Base-by-base conservation (phyloP, 2,113 vertebrate species). In the Tauraco erythrolophus region DNA sequence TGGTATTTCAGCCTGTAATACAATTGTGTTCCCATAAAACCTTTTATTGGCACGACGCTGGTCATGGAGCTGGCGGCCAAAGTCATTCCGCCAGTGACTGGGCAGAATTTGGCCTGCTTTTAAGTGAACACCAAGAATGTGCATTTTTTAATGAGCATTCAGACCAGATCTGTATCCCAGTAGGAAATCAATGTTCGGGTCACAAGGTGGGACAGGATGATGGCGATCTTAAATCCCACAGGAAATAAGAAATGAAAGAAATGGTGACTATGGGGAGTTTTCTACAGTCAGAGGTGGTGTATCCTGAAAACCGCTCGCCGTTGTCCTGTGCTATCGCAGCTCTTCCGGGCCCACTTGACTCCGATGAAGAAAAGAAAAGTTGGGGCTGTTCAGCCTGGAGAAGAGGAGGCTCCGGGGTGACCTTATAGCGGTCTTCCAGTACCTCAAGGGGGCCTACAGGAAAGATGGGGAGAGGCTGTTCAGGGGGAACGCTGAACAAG, bases 41-140 rank as follows among this genome's bases (percentile, higher is more conserved):
- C 62, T 56, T n/a, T 10, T 18, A 2, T 16, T 80, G 80, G 16
- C 11, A 1, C 3, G 45, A 25, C 35, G 66, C 35, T 66, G 79
- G 18, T 13, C 23, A 2, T 39, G 79, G 66, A 39, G 69, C 2
- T 7, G 71, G 25, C 23, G 37, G 46, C 66, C 53, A 22, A 41
- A 51, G 61, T 21, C 35, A 2, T 41, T 7, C 71, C 57, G 33
- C 71, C 31, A 11, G 2, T 30, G 66, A 30, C 41, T 62, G 4
- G 33, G 61, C 57, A 71, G 58, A 28, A 37, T 35, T 41, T 8
- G n/a, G 3, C 25, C 88, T 68, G 46, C 51, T 61, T 33, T 3
- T 8, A 54, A 31, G 78, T 11, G 35, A 58, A 19, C 23, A 46
- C 45, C 41, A 41, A 43, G 58, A 77, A 4, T 0, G 0, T 15